Evolutionary conservation across 2,888 invertebrate species (phyloP), one percentile per base, ranked within the genome.

Genomic region (Netelia fuscicornis): DNA sequence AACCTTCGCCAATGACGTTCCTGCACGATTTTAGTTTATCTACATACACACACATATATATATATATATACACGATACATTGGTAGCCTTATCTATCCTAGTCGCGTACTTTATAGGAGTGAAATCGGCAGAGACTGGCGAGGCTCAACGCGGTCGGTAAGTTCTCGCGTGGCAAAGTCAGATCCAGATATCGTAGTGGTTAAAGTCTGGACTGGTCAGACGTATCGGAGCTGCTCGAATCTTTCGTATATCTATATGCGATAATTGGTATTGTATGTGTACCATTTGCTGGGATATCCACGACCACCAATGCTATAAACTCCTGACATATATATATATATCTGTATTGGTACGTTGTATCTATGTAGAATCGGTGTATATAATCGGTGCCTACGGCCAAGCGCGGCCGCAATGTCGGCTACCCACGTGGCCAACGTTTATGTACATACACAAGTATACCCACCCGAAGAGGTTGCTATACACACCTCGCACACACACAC

Each of bases 161-260:
- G 44, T 68, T 77, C 42, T 76, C 81, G 64, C 72, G 62, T 68
- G 72, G 48, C 62, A 52, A 74, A 84, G 74, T 85, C 64, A 65
- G 68, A 74, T 56, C 64, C 70, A 23, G 75, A 78, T 75, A 79
- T 78, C 65, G 60, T 25, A 79, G 78, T 60, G 81, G 81, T 85
- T 75, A 56, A 54, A 78, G 84, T 65, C 81, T 75, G 58, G 64
- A 79, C 74, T 71, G 78, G 81, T 81, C 78, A 65, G 84, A 81
- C 71, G 30, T 52, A 74, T 17, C n/a, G 20, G 9, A 17, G 8
- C 9, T 20, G 5, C 58, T 20, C 20, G 8, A 20, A 20, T 58
- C 17, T 58, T 20, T 11, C 62, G 25, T 62, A 65, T 71, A 23
- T 65, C 37, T 79, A 72, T 37, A 72, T n/a, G 23, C 64, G 72